These are phyloP conservation scores for Papilio glaucus DNA, from an alignment of 1,140 invertebrate genomes.

Conservation along the genomic window DNA sequence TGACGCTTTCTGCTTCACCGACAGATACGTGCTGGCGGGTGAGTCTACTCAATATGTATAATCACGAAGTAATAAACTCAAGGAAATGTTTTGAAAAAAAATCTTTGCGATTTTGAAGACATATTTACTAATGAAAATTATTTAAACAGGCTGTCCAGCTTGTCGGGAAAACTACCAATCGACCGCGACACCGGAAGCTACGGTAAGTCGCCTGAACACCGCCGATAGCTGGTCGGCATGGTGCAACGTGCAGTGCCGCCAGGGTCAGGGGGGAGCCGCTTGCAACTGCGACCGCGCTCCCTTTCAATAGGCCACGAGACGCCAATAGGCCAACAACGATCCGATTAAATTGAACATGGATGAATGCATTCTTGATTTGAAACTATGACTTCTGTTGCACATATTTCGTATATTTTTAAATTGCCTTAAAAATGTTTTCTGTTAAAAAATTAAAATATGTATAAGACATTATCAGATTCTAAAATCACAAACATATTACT, in stretches of 20 bases:
- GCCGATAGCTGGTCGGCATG: conserved; percentile 79
- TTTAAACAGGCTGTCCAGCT: conserved; percentile 58
- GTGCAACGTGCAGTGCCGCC: conserved; percentile 81
- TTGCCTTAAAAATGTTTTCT: not conserved
- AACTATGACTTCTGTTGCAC: not conserved
- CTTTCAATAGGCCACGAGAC: conserved; percentile 54
- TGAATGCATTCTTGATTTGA: not conserved
- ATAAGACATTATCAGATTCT: conserved; percentile 11
- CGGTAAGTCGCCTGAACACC: conserved; percentile 50
- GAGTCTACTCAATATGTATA: conserved; percentile 37
- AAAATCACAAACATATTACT: not conserved
- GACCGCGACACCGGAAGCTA: not conserved
- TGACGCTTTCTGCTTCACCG: conserved; percentile 56
- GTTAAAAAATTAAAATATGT: not conserved
- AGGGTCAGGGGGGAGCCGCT: conserved; percentile 83
- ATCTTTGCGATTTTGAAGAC: too few relatives aligned
- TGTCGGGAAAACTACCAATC: conserved; percentile 46
- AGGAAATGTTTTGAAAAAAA: too few relatives aligned
- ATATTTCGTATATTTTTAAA: not conserved
- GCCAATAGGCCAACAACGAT: conserved; percentile 36
- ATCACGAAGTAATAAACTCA: too few relatives aligned
- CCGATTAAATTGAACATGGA: conserved; percentile 33
- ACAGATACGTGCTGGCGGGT: conserved; percentile 65
- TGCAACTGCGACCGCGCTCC: conserved; percentile 84
- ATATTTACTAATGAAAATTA: not conserved